These are phyloP conservation scores for Cyrtodaria siliqua DNA, from an alignment of 2,888 invertebrate species.

Conservation along the genomic window DNA sequence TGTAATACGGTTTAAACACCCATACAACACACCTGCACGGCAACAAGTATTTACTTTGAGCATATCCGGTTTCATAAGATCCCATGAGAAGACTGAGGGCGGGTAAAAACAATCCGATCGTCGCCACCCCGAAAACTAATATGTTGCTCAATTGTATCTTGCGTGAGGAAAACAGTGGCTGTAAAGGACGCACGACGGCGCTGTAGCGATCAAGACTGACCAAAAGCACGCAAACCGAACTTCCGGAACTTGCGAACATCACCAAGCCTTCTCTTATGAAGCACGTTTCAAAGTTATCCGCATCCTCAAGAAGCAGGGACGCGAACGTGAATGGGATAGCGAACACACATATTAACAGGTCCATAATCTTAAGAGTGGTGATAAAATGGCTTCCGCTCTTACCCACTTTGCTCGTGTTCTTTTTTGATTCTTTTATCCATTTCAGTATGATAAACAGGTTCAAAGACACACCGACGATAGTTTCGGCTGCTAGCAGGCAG, in stretches of 20 bases:
- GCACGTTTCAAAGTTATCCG: slow-evolving; percentile 30
- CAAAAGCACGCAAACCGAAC: slow-evolving; percentile 45
- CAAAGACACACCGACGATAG: slow-evolving; percentile 25
- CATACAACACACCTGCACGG: slow-evolving; percentile 54
- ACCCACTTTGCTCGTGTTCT: neutral
- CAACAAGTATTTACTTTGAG: slow-evolving; percentile 12
- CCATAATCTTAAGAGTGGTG: slow-evolving; percentile 42
- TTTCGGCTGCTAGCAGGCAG: slow-evolving; percentile 25
- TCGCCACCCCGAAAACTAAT: slow-evolving; percentile 25
- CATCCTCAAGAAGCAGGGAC: slow-evolving; percentile 32
- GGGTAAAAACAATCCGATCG: slow-evolving; percentile 39
- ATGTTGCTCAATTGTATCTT: slow-evolving; percentile 28
- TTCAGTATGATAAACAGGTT: slow-evolving; percentile 42
- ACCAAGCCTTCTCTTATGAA: slow-evolving; percentile 52
- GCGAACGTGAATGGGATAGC: slow-evolving; percentile 39
- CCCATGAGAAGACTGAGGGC: slow-evolving; percentile 35
- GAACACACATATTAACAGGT: slow-evolving; percentile 36
- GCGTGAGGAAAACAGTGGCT: slow-evolving; percentile 28
- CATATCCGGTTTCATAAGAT: neutral
- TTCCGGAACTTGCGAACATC: slow-evolving; percentile 54
- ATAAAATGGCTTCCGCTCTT: slow-evolving; percentile 46
- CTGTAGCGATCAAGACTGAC: slow-evolving; percentile 56
- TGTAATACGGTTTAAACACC: slow-evolving; percentile 45
- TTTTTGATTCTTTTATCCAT: slow-evolving; percentile 28
- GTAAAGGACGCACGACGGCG: slow-evolving; percentile 47